Evolutionary conservation across 1,140 invertebrate genomes (phyloP).

Genomic region (Mamestra configurata): DNA sequence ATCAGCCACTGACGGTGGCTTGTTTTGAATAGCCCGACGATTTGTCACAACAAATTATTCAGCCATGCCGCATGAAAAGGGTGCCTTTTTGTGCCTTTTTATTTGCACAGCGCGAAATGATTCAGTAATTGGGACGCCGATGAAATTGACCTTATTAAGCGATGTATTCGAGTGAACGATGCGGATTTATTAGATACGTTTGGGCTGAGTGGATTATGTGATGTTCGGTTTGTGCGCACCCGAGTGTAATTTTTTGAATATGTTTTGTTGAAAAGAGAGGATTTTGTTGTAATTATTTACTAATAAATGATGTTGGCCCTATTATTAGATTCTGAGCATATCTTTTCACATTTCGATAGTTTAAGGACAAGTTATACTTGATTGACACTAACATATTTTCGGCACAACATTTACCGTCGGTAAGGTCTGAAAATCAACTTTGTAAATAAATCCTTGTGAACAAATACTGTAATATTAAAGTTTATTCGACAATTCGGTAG

Average conservation of each 20-base stretch:
- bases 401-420: no score
- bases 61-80: constrained; percentile 63
- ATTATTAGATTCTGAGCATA: no score
- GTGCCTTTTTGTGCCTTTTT: constrained; percentile 60
- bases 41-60: constrained; percentile 76
- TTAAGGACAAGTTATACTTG: no score
- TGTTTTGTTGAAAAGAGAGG: not conserved
- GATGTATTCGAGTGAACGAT: constrained; percentile 16
- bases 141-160: constrained; percentile 56
- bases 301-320: not conserved
- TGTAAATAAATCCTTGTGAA: no score
- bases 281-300: not conserved
- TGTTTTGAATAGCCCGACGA: constrained; percentile 69
- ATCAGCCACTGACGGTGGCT: constrained; percentile 54
- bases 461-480: not conserved
- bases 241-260: not conserved
- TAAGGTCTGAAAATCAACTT: no score
- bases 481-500: not conserved
- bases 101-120: constrained; percentile 56
- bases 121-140: constrained; percentile 48
- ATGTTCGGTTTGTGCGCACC: not conserved
- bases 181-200: constrained; percentile 4
- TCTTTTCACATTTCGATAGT: no score
- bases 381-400: no score
- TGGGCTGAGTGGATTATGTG: not conserved